Evolutionary conservation across 2,888 invertebrate genomes (phyloP).

Genomic region (Venustoraphidia nigricollis): DNA sequence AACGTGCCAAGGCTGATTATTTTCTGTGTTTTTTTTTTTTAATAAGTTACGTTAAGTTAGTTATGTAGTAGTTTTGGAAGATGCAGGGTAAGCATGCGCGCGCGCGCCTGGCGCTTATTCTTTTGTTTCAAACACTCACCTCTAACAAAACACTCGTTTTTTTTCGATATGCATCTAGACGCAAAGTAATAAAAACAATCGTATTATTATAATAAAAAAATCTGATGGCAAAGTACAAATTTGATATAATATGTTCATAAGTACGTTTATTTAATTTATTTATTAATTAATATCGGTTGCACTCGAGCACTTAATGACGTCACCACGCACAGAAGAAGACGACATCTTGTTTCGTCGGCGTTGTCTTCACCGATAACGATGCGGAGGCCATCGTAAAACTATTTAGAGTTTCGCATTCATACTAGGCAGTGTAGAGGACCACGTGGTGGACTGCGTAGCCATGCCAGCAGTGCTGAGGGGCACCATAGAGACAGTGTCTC

Average conservation of each 20-base stretch:
- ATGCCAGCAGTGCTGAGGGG: constrained; percentile 22
- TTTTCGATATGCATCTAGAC: constrained; percentile 15
- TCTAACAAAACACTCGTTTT: constrained; percentile 12
- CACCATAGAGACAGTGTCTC: constrained; percentile 39
- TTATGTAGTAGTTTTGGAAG: constrained; percentile 5
- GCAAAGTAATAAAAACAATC: constrained; percentile 14
- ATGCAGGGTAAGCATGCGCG: constrained; percentile 11
- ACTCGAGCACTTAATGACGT: constrained; percentile 15
- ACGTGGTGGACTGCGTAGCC: constrained; percentile 14
- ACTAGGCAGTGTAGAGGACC: constrained; percentile 9
- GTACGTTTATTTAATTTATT: constrained; percentile 7
- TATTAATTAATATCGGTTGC: constrained; percentile 8
- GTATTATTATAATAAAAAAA: constrained; percentile 12
- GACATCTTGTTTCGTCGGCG: constrained; percentile 3
- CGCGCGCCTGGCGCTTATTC: constrained; percentile 8
- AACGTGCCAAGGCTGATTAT: constrained; percentile 1
- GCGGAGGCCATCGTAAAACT: constrained; percentile 7
- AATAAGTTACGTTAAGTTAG: neutral
- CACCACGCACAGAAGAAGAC: constrained; percentile 5
- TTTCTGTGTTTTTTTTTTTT: neutral
- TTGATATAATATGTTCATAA: constrained; percentile 11
- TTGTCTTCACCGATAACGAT: constrained; percentile 5
- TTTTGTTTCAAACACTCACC: constrained; percentile 8
- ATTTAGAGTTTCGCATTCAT: constrained; percentile 7
- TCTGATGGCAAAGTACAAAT: constrained; percentile 15